A percentile compares a stretch with the other conserved stretches of the same genome.
phyloP scores from a whole-genome alignment of 1,140 invertebrate species.

The Chionoecetes opilio region DNA sequence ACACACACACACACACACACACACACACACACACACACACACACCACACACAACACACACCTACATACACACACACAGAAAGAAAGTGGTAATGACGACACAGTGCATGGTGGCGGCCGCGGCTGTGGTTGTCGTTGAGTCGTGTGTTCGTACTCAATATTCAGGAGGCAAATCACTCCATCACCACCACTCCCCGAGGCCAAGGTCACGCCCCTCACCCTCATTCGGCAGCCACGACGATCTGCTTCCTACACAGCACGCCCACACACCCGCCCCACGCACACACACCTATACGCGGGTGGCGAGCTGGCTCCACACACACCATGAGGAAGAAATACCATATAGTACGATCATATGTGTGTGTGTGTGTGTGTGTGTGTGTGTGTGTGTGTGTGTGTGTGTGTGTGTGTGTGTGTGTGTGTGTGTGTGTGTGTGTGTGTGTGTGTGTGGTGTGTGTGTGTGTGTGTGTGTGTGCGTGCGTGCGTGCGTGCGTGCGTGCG shows the following conservation, averaged over 20 bases:
- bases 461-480: background rate
- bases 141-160: background rate
- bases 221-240: background rate
- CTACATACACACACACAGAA: too few species aligned
- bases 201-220: conserved; percentile 22
- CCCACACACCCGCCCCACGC: background rate
- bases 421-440: conserved; percentile 23
- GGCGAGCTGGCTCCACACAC: background rate
- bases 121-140: background rate
- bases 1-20: too few species aligned
- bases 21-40: too few species aligned
- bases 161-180: background rate
- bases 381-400: too few species aligned
- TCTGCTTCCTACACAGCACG: background rate
- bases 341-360: background rate
- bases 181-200: background rate
- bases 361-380: background rate
- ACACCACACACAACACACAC: too few species aligned
- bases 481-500: too few species aligned
- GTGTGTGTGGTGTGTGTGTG: background rate
- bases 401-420: background rate
- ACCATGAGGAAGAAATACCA: background rate
- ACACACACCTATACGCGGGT: background rate
- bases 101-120: background rate
- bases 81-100: too few species aligned